Evolutionary conservation across 2,113 vertebrate species (phyloP).

Genomic region (Podocnemis expansa): DNA sequence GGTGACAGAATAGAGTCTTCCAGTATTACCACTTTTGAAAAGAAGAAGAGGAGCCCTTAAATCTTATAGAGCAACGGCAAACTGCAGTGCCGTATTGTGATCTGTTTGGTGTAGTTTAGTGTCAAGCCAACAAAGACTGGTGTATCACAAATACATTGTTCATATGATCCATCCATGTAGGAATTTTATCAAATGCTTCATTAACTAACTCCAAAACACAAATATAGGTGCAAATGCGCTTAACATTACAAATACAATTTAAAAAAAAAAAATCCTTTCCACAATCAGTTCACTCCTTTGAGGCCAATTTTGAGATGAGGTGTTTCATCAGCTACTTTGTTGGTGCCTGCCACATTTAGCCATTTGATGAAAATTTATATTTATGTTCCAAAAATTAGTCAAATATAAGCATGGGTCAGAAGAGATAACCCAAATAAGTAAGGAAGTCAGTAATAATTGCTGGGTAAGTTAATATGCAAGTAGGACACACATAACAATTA

Average conservation of each 20-base stretch:
- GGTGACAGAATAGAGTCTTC: neutral
- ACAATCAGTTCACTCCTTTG: neutral
- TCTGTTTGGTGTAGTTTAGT: neutral
- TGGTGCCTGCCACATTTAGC: neutral
- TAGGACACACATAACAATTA: neutral
- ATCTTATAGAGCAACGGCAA: neutral
- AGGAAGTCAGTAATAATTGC: neutral
- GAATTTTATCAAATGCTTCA: neutral
- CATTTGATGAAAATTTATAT: neutral
- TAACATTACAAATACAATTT: neutral
- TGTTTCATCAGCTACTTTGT: neutral
- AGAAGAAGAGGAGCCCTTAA: neutral
- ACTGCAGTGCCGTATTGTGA: neutral
- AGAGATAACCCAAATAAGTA: neutral
- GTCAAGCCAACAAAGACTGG: neutral
- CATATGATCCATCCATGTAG: neutral
- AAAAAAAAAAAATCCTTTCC: neutral
- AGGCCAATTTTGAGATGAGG: neutral
- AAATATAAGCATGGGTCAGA: neutral
- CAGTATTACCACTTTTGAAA: neutral
- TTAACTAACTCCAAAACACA: neutral
- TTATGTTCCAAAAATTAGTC: neutral
- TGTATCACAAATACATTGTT: neutral
- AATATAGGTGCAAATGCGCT: neutral
- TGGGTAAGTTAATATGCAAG: neutral